Base-by-base conservation (phyloP, 2,888 invertebrate species). In the Pheosia tremula region DNA sequence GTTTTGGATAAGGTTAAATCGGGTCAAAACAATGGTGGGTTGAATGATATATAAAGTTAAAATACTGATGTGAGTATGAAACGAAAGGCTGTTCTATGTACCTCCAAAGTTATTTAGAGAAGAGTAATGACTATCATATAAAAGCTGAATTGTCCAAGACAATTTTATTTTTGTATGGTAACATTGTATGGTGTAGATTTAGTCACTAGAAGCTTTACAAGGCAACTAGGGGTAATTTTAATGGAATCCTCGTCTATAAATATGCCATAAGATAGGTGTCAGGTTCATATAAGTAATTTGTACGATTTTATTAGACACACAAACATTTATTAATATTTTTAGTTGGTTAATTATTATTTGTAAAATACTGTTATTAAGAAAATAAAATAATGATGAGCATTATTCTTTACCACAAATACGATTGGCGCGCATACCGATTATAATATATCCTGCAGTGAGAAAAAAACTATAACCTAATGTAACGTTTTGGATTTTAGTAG, bases 1-100 rank as follows among this genome's bases (percentile, higher is more conserved):
- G 96, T 99, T 64, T 93, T 99, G 88, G 98, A 98, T 64, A 98
- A 97, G 86, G 96, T 98, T 60, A 97, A 96, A 88, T 91, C 95
- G 66, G 98, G 98, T 45, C 96, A 96, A 81, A 95, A 95, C 60
- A 96, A 96, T 75, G 97, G 97, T 72, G 97, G 97, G 59, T 91
- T 97, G 69, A 96, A 97, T 78, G 97, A 97, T 71, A 91, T 97
- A 95, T 95, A 82, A 82, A 67, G 70, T 72, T 75, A 67, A 64
- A 74, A 75, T 79, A 69, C 80, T 77, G 75, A 82, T 82, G 81
- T 85, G 80, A 82, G 83, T 82, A 79, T 81, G 80, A 85, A 91
- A 92, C 91, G 82, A 90, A 93, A 93, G 93, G 93, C 93, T 93
- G 93, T 93, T 90, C 80, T 85, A 88, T 89, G 93, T 93, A 93